Base-by-base conservation (phyloP, 2,113 vertebrate genomes). In the Oostethus manadensis region DNA sequence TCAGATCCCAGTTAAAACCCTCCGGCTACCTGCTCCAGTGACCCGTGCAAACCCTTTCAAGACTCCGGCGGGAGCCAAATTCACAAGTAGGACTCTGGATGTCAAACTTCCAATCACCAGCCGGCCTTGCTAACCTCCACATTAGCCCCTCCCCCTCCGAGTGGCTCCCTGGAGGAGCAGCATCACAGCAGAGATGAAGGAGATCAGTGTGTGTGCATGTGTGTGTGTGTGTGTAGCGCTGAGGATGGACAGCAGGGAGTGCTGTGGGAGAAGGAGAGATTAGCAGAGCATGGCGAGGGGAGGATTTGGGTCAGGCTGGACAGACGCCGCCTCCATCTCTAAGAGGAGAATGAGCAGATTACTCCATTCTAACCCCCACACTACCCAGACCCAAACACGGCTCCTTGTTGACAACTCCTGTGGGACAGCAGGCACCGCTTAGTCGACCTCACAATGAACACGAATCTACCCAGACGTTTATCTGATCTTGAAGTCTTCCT, bases 221-320 rank as follows among this genome's bases (percentile, higher is more conserved):
- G 47, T 26, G 18, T 35, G 53, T 15, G 23, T 51, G 13, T 46
- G 13, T 47, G 35, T 22, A 23, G 16, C 53, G 7, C 44, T 18
- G 23, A 13, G 56, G 57, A 61, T 56, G 66, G 73, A 74, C 63
- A 57, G 49, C 44, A 69, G 56, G 29, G 38, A 44, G 49, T 46
- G 59, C 22, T 22, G 45, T 38, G 56, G 21, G 60, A 60, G 48
- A 14, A 58, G 69, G 64, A 58, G 50, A 70, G 78, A 82, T 82
- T 80, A 47, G 54, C 48, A 33, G 44, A 17, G 23, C 29, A 74
- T 26, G 68, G 40, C 62, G 58, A 60, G 76, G 60, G 57, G 51
- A 77, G 74, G 77, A 86, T 86, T 86, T 80, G 72, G 85, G 81
- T 86, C 82, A 86, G 58, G 26, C 46, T 48, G 70, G 72, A 78